phyloP scores from a whole-genome alignment of 2,888 invertebrate species.

The Noctua fimbriata region DNA sequence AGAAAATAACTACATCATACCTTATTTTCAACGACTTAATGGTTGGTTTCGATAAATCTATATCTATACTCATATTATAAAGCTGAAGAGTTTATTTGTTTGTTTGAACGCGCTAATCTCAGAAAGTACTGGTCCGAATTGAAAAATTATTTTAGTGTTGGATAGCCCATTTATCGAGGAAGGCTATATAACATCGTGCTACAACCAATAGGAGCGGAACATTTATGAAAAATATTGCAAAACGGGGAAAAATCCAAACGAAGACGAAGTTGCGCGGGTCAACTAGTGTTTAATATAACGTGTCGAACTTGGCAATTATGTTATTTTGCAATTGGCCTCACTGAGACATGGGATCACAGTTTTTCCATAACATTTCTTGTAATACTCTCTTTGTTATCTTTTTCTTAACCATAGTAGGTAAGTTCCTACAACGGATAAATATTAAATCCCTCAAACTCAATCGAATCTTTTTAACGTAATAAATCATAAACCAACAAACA shows the following conservation, averaged over 20 bases:
- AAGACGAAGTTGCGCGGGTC: too few species aligned
- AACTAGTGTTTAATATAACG: not conserved
- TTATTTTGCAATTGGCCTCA: not conserved
- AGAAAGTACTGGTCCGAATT: too few species aligned
- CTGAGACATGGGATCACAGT: not conserved
- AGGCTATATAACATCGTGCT: too few species aligned
- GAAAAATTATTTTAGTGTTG: too few species aligned
- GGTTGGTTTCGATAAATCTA: not conserved
- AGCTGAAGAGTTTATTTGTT: too few species aligned
- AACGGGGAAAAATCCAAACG: too few species aligned
- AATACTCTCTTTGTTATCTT: not conserved
- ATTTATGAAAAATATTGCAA: too few species aligned
- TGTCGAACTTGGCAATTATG: not conserved
- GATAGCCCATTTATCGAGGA: too few species aligned
- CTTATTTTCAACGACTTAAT: not conserved
- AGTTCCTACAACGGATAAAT: not conserved
- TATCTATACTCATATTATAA: too few species aligned
- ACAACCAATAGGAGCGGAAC: too few species aligned
- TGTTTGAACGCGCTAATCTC: too few species aligned
- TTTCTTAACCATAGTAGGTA: not conserved
- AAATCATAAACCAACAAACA: not conserved
- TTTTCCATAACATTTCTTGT: not conserved
- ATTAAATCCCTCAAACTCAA: not conserved
- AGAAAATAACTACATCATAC: not conserved
- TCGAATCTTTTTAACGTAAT: not conserved